These are phyloP conservation scores for Teleopsis dalmanni DNA, from an alignment of 1,140 invertebrate species.

Conservation along the genomic window DNA sequence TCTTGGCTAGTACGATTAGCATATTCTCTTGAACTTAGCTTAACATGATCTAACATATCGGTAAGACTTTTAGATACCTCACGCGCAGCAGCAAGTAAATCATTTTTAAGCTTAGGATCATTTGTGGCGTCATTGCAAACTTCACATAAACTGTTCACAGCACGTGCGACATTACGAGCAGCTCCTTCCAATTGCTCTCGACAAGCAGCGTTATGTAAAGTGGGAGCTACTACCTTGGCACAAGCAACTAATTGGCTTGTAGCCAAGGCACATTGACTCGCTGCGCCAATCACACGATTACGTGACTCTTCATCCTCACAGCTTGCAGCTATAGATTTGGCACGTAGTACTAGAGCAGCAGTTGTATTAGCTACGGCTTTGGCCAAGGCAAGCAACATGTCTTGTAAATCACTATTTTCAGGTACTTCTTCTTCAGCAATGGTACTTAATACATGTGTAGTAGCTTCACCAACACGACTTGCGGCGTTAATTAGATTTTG, in stretches of 20 bases:
- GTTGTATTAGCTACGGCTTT: slow-evolving; percentile 97
- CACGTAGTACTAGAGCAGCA: slow-evolving; percentile 86
- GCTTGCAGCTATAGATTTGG: slow-evolving; percentile 86
- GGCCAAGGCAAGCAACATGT: slow-evolving; percentile 80
- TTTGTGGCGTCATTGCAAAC: slow-evolving; percentile 67
- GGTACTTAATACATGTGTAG: slow-evolving; percentile 84
- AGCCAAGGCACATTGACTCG: slow-evolving; percentile 92
- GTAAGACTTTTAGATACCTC: slow-evolving; percentile 86
- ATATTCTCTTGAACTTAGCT: slow-evolving; percentile 51
- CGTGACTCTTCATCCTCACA: slow-evolving; percentile 69
- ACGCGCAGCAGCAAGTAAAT: slow-evolving; percentile 75
- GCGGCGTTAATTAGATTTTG: slow-evolving; percentile 91
- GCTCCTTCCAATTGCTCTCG: slow-evolving; percentile 90
- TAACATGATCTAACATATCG: slow-evolving; percentile 85
- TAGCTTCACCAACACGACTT: slow-evolving; percentile 90
- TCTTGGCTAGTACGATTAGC: slow-evolving; percentile 58
- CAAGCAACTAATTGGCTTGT: slow-evolving; percentile 97
- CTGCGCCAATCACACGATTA: slow-evolving; percentile 87
- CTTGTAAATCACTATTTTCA: slow-evolving; percentile 67
- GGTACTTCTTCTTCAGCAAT: slow-evolving; percentile 89
- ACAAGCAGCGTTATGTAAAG: slow-evolving; percentile 82
- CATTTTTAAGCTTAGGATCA: slow-evolving; percentile 62
- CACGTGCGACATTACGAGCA: slow-evolving; percentile 82
- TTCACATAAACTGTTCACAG: slow-evolving; percentile 83
- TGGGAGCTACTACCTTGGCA: slow-evolving; percentile 86